Conservation (phyloP, 2,113 vertebrate genomes). For the Psittacula cyanocephala region DNA sequence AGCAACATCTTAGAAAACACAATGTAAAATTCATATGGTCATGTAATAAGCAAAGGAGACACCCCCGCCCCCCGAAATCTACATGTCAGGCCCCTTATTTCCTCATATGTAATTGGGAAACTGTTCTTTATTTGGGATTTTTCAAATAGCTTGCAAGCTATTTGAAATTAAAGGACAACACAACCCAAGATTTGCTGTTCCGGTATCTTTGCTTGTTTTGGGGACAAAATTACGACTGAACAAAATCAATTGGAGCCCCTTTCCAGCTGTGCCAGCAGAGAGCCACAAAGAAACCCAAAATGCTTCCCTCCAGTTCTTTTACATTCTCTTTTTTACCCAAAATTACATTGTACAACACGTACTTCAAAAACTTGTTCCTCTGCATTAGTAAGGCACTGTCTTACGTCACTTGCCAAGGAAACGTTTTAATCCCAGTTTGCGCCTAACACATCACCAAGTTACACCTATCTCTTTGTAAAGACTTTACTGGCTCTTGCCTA, state of each 20-base stretch:
- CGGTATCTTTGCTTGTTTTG: background rate
- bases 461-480: background rate
- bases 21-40: slow-evolving; percentile 21
- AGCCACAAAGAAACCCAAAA: slow-evolving; percentile 22
- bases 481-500: background rate
- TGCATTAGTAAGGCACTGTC: background rate
- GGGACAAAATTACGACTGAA: slow-evolving; percentile 19
- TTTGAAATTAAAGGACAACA: background rate
- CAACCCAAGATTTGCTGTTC: background rate
- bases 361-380: background rate
- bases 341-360: background rate
- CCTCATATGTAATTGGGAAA: background rate
- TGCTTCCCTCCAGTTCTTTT: background rate
- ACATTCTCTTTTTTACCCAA: background rate
- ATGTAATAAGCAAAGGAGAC: background rate
- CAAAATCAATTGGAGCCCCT: background rate
- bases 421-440: background rate
- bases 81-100: background rate
- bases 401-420: background rate
- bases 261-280: slow-evolving; percentile 7
- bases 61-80: background rate
- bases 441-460: background rate
- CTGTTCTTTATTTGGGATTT: slow-evolving; percentile 7
- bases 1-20: slow-evolving; percentile 13
- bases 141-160: slow-evolving; percentile 19